Base-by-base conservation (phyloP, 2,888 invertebrate genomes). In the Chelonus formosanus region DNA sequence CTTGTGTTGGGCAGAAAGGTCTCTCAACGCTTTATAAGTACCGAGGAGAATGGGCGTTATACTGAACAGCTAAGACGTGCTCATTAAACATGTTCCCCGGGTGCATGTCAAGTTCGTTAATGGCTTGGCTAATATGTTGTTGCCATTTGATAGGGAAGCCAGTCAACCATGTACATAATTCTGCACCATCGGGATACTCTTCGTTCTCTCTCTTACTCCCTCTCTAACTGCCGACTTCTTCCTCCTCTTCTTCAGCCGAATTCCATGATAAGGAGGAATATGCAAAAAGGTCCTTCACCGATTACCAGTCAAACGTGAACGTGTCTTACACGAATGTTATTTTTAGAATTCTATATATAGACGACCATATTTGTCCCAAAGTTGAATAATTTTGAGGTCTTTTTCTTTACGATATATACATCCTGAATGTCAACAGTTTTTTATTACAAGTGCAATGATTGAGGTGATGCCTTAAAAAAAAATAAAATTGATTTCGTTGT, bases 41-140 rank as follows among this genome's bases (percentile, higher is more conserved):
- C 67, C 45, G 58, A 60, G 69, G 70, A 20, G 63, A 68, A 53
- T 53, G 63, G 65, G 65, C 64, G 72, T 75, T 75, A 80, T 75
- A 75, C 71, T 79, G 75, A 80, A 66, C 75, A 73, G 69, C 69
- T 69, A 67, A 75, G 78, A 80, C 78, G 75, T 76, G 78, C 71
- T 79, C 80, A 79, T 76, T 80, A 76, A 76, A 70, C 80, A 78
- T 74, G 74, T 76, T 75, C 71, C 70, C 65, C 67, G 68, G 67
- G 69, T 71, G 64, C 68, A 71, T 72, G 76, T 73, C 74, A 73
- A 68, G 66, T 74, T 65, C 73, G 69, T 75, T 79, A 75, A 77
- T 75, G 70, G 72, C 67, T 72, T 69, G 56, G 73, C 73, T 74
- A 74, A 75, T 70, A 72, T 67, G 65, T 66, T 45, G 52, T 40